These are phyloP conservation scores for Sphaerophoria rueppellii DNA, from an alignment of 2,888 invertebrate species.

Conservation along the genomic window DNA sequence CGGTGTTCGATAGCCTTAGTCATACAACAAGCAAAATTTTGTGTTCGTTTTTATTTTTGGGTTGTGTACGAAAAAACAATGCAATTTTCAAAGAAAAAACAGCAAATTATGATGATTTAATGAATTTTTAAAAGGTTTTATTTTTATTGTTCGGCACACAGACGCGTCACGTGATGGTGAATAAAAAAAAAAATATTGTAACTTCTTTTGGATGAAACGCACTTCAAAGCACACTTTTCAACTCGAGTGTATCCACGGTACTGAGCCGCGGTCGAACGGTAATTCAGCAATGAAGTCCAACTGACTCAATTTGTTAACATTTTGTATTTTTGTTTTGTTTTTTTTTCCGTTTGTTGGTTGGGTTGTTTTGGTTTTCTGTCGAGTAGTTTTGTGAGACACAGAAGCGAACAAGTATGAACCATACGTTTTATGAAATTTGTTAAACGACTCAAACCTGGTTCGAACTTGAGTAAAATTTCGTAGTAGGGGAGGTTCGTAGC, in stretches of 20 bases:
- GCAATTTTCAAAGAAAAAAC: background rate
- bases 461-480: background rate
- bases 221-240: slow-evolving; percentile 74
- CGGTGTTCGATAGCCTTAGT: background rate
- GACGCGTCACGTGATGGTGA: slow-evolving; percentile 67
- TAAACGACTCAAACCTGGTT: slow-evolving; percentile 15
- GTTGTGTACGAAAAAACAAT: slow-evolving; percentile 28
- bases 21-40: background rate
- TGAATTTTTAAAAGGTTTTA: slow-evolving; percentile 35
- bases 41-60: background rate
- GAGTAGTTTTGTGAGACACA: slow-evolving; percentile 43
- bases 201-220: slow-evolving; percentile 21
- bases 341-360: slow-evolving; percentile 10
- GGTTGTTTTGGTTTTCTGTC: slow-evolving; percentile 67
- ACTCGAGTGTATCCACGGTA: slow-evolving; percentile 79
- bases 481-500: background rate
- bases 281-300: slow-evolving; percentile 70
- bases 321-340: slow-evolving; percentile 22
- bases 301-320: slow-evolving; percentile 15
- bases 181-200: slow-evolving; percentile 16
- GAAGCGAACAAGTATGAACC: slow-evolving; percentile 44
- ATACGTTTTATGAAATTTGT: background rate
- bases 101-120: slow-evolving; percentile 34
- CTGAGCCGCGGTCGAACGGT: slow-evolving; percentile 76
- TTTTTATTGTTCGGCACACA: slow-evolving; percentile 27